phyloP scores from a whole-genome alignment of 2,888 invertebrate genomes.

The Orgyia antiqua region DNA sequence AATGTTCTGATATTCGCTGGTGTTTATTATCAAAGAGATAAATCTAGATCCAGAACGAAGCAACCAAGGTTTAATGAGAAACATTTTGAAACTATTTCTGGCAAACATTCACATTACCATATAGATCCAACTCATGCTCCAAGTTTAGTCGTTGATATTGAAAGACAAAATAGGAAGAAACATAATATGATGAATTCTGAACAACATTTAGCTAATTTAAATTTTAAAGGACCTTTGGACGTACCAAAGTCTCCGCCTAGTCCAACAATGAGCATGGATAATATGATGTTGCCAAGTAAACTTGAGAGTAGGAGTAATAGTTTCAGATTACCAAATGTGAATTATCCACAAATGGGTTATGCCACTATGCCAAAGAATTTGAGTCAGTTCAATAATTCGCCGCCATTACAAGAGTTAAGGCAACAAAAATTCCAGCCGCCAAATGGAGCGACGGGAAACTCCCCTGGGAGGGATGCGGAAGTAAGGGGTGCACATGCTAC shows the following conservation, averaged over 20 bases:
- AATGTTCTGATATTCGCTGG: constrained; percentile 91
- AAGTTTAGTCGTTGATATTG: constrained; percentile 90
- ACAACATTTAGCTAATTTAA: constrained; percentile 72
- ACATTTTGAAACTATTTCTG: constrained; percentile 86
- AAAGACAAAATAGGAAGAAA: constrained; percentile 74
- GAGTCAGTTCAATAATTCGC: constrained; percentile 72
- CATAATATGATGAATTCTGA: constrained; percentile 70
- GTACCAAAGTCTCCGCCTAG: constrained; percentile 80
- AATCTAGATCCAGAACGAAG: constrained; percentile 81
- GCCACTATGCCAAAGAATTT: constrained; percentile 81
- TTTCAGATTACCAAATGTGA: constrained; percentile 65
- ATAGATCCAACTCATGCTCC: constrained; percentile 87
- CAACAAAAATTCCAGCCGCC: constrained; percentile 79
- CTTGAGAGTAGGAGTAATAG: constrained; percentile 74
- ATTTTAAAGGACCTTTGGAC: constrained; percentile 78
- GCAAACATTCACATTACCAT: constrained; percentile 88
- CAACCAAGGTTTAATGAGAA: constrained; percentile 85
- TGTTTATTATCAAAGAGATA: constrained; percentile 89
- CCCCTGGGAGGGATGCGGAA: constrained; percentile 47
- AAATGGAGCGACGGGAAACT: constrained; percentile 74
- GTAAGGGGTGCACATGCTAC: constrained; percentile 61
- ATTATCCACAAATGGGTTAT: constrained; percentile 66
- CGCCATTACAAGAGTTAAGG: constrained; percentile 72
- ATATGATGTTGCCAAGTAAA: constrained; percentile 69
- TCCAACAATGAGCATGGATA: constrained; percentile 79